Base-by-base conservation (phyloP, 2,797 vertebrate genomes). In the Enteromius mattozi region DNA sequence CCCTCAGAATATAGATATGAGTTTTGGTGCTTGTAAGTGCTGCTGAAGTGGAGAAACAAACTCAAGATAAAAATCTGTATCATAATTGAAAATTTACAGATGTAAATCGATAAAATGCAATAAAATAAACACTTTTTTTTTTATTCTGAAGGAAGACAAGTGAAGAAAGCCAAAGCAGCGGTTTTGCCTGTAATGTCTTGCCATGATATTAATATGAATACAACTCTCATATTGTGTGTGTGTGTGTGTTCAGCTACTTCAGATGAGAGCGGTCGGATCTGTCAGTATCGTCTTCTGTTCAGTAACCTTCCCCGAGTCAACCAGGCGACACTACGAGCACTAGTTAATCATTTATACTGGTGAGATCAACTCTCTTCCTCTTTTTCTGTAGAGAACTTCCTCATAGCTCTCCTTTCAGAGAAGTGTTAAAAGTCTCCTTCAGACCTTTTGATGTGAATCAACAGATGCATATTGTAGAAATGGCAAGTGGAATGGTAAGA, bases 261-360 rank as follows among this genome's bases (percentile, higher is more conserved):
- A 85, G 95, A 97, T 0, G 93, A 96, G 83, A 92, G 92, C 42
- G 77, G 49, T 6, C 97, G 95, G 91, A 90, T 98, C 40, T 83
- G 84, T 27, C 86, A 95, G 89, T 99, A 98, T 87, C 94, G 91
- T 90, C 80, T 88, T 12, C 95, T 98, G 17, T 91, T 98, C 84
- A 88, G 88, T 77, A 89, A 14, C 79, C 95, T 99, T 61, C 97
- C 98, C 3, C 85, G 70, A 0, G 97, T 99, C 81, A 99, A 99
- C 94, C 94, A 96, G 82, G 97, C 97, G 33, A 98, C 98, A 0
- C 92, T 98, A 91, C 96, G 96, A 91, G 94, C 96, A 0, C 95
- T 99, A 24, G 96, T 99, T 89, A 96, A 97, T 90, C 98, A 99
- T 90, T 95, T 99, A 66, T 98, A 97, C 82, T 96, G 97, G 98